A percentile compares a stretch with the other conserved stretches of the same genome.
Conservation (phyloP, 2,797 vertebrate genomes). For the Hephaestus fuliginosus region DNA sequence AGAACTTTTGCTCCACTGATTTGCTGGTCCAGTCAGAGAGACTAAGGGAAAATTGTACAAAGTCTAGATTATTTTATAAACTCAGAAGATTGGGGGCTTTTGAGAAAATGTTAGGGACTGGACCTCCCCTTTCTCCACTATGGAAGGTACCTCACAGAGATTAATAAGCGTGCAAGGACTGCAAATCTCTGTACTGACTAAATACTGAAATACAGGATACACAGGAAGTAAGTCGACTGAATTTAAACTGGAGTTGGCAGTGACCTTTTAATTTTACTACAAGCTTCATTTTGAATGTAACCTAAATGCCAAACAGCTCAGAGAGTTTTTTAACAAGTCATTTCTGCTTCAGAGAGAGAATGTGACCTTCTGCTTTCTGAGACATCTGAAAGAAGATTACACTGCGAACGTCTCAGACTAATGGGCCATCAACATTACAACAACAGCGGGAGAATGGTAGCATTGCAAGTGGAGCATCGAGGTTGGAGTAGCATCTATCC, state of each 20-base stretch:
- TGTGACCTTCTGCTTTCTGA: slow-evolving; percentile 4
- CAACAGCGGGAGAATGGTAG: not conserved
- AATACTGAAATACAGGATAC: not conserved
- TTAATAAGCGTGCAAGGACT: no score
- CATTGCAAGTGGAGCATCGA: not conserved
- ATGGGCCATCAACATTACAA: not conserved
- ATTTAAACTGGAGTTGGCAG: not conserved
- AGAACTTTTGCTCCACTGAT: no score
- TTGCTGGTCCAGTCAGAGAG: no score
- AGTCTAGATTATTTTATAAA: no score
- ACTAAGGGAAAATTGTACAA: no score
- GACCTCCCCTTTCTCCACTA: no score
- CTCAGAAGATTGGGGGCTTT: no score
- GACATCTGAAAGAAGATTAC: not conserved
- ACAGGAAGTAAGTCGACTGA: rapidly evolving
- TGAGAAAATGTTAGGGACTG: no score
- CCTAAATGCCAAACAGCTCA: slow-evolving; percentile 30
- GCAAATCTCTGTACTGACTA: not conserved
- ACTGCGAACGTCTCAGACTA: not conserved
- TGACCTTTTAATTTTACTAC: slow-evolving; percentile 23
- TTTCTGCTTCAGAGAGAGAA: slow-evolving; percentile 7
- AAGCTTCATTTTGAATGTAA: slow-evolving; percentile 10
- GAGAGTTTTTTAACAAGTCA: not conserved
- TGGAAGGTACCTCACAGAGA: no score
- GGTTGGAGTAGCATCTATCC: not conserved